phyloP scores from a whole-genome alignment of 2,888 invertebrate genomes.

The Spisula solida region DNA sequence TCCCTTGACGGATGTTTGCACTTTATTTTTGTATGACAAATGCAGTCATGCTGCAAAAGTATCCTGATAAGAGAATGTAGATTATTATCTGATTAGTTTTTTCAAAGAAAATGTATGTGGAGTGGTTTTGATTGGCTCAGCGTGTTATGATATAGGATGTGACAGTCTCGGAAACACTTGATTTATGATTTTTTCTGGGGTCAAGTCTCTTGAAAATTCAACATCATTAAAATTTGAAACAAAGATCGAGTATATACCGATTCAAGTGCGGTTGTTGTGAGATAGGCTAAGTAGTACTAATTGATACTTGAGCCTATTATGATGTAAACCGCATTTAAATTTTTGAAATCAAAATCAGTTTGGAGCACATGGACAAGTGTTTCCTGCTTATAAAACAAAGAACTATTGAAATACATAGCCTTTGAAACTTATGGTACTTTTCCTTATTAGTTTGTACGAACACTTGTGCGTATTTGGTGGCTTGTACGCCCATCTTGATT shows the following conservation, averaged over 20 bases:
- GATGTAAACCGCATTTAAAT: conserved; percentile 53
- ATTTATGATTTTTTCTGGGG: conserved; percentile 48
- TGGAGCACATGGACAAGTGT: conserved; percentile 50
- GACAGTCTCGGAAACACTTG: conserved; percentile 40
- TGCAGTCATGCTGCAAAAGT: conserved; percentile 26
- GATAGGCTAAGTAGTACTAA: conserved; percentile 56
- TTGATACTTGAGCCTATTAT: conserved; percentile 55
- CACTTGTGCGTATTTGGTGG: background rate
- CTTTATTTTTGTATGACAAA: conserved; percentile 20
- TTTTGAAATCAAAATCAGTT: conserved; percentile 55
- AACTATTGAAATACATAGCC: conserved; percentile 41
- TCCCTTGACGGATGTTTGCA: conserved; percentile 18
- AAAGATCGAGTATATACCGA: conserved; percentile 53
- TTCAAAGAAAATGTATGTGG: background rate
- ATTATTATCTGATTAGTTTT: conserved; percentile 1
- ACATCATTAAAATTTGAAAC: conserved; percentile 65
- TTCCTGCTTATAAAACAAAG: conserved; percentile 52
- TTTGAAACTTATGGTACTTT: conserved; percentile 22
- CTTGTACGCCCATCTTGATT: background rate
- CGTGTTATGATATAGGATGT: conserved; percentile 37
- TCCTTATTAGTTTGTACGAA: background rate
- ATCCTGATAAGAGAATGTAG: background rate
- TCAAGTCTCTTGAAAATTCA: conserved; percentile 58
- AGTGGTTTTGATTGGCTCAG: conserved; percentile 35
- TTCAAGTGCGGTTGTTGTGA: conserved; percentile 43